These are phyloP conservation scores for Corella eumyota DNA, from an alignment of 23 tunicate genomes.

Conservation along the genomic window DNA sequence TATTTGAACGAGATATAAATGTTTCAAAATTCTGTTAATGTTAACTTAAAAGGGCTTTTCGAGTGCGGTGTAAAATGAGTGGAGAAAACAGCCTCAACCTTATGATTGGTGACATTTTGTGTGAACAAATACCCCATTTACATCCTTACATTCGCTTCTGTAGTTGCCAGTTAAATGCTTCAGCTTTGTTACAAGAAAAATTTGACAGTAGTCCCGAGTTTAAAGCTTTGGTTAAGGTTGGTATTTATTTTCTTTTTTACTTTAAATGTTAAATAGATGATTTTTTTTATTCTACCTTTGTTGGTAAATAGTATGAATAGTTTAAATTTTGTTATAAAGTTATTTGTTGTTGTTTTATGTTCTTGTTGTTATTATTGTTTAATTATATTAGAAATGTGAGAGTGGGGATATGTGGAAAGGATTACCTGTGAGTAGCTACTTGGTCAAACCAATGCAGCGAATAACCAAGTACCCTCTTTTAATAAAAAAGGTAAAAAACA, in stretches of 20 bases:
- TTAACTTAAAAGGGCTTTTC: conserved; percentile 60
- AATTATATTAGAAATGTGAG: conserved; percentile 53
- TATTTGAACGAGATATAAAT: too few relatives aligned
- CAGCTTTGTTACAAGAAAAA: conserved; percentile 72
- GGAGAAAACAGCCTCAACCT: conserved; percentile 32
- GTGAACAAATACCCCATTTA: conserved; percentile 76
- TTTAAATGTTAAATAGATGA: not conserved
- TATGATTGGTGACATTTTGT: conserved; percentile 77
- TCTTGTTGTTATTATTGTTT: not conserved
- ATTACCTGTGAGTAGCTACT: conserved; percentile 84
- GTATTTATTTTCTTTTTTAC: not conserved
- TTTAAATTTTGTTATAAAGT: not conserved
- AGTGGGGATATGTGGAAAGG: conserved; percentile 84
- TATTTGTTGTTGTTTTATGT: not conserved
- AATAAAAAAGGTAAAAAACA: conserved; percentile 56
- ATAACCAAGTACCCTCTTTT: conserved; percentile 86
- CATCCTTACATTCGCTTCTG: conserved; percentile 83
- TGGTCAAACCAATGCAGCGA: conserved; percentile 95
- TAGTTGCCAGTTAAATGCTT: conserved; percentile 88
- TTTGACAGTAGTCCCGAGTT: conserved; percentile 68
- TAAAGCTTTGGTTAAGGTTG: conserved; percentile 81
- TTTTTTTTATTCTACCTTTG: not conserved
- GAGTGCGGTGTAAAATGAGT: conserved; percentile 63
- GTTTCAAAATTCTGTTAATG: too few relatives aligned
- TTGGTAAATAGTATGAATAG: not conserved